Evolutionary conservation across 2,888 invertebrate species (phyloP), one percentile per base, ranked within the genome.

Genomic region (Eretmocerus hayati): DNA sequence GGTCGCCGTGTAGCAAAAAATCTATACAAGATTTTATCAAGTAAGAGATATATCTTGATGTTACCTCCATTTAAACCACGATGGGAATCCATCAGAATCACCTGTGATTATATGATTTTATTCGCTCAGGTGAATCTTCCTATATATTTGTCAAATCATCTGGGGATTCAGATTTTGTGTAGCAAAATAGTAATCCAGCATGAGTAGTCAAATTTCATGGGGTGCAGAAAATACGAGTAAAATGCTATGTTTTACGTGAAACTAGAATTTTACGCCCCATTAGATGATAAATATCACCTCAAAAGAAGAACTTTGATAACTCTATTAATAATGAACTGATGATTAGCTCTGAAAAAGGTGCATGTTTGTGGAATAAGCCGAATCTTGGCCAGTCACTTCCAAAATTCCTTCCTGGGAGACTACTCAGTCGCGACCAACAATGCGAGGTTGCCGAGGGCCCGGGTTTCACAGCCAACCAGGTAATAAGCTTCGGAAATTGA

Each of bases 301-400:
- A n/a, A n/a, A n/a, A n/a, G n/a, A n/a, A n/a, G n/a, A n/a, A n/a
- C n/a, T n/a, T n/a, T n/a, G n/a, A n/a, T n/a, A n/a, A n/a, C n/a
- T n/a, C n/a, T n/a, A n/a, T n/a, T n/a, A n/a, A n/a, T n/a, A n/a
- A n/a, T n/a, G n/a, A n/a, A n/a, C n/a, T n/a, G n/a, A n/a, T n/a
- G n/a, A n/a, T n/a, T n/a, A n/a, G n/a, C n/a, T n/a, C n/a, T 2
- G 23, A 21, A 16, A 9, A 38, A 3, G 37, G 44, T 1, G 3
- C 41, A 9, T 50, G 50, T n/a, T 30, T 50, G 11, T n/a, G 13
- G 8, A 50, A 50, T 23, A 39, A 42, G 31, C 50, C 50, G 2
- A 15, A 26, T 18, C 26, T 13, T 21, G 50, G 50, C 1, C 5
- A 1, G 4, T 20, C 46, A 11, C 43, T 41, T 40, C 40, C 38